phyloP scores from a whole-genome alignment of 2,113 vertebrate species.

The Aldabrachelys gigantea region DNA sequence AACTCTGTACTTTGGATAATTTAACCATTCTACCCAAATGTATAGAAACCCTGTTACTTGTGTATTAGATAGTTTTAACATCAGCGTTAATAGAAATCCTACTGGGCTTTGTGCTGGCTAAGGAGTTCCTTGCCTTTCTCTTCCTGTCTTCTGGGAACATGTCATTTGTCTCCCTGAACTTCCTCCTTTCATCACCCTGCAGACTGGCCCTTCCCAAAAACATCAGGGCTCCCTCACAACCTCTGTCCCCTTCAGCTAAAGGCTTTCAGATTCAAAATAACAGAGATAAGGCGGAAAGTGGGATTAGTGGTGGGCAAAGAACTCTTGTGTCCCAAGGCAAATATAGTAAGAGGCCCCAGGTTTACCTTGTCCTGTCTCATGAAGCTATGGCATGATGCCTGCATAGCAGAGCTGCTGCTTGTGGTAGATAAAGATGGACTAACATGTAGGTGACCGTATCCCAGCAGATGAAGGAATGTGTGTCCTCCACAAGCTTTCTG shows the following conservation, averaged over 20 bases:
- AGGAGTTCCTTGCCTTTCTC: rapidly evolving
- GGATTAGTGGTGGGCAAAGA: not conserved
- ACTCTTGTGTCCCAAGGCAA: not conserved
- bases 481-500: too few species aligned
- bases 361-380: too few species aligned
- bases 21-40: too few species aligned
- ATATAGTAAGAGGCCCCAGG: not conserved
- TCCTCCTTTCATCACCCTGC: rapidly evolving
- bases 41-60: too few species aligned
- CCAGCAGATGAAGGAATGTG: too few species aligned
- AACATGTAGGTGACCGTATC: too few species aligned
- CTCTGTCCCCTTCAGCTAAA: rapidly evolving
- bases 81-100: rapidly evolving
- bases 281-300: not conserved
- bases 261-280: rapidly evolving
- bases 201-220: not conserved
- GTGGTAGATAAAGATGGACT: too few species aligned
- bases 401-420: too few species aligned
- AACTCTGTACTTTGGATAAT: too few species aligned
- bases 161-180: not conserved
- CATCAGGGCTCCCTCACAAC: rapidly evolving
- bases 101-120: rapidly evolving
- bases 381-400: too few species aligned
- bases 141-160: not conserved
- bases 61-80: too few species aligned